Evolutionary conservation across 2,888 invertebrate species (phyloP).

Genomic region (Agrilus cyanescens): DNA sequence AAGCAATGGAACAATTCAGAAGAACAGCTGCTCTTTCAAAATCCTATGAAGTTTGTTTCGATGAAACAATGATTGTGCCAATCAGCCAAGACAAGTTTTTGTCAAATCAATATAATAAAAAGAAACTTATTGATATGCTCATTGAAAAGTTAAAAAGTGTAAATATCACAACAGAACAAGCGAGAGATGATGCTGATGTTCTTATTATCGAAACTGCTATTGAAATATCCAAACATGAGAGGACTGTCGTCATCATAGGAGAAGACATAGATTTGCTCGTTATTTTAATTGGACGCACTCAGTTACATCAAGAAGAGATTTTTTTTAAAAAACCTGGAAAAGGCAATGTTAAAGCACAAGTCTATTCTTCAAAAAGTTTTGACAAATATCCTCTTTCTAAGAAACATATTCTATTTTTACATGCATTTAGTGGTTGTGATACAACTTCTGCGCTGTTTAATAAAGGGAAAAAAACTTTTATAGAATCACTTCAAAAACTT

Average conservation of each 20-base stretch:
- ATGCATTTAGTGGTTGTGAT: slow-evolving; percentile 22
- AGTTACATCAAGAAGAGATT: slow-evolving; percentile 20
- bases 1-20: slow-evolving; percentile 28
- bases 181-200: slow-evolving; percentile 27
- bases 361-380: slow-evolving; percentile 27
- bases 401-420: slow-evolving; percentile 18
- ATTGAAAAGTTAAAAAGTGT: slow-evolving; percentile 25
- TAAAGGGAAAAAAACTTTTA: slow-evolving; percentile 22
- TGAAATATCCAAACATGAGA: slow-evolving; percentile 19
- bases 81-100: slow-evolving; percentile 20
- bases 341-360: slow-evolving; percentile 26
- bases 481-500: slow-evolving; percentile 21
- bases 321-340: slow-evolving; percentile 28
- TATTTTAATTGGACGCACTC: slow-evolving; percentile 28
- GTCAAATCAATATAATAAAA: slow-evolving; percentile 19
- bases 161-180: slow-evolving; percentile 28
- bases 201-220: slow-evolving; percentile 29
- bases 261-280: slow-evolving; percentile 29
- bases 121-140: slow-evolving; percentile 23
- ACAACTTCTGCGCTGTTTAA: slow-evolving; percentile 21
- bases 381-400: slow-evolving; percentile 17
- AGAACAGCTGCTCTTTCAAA: slow-evolving; percentile 28
- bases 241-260: slow-evolving; percentile 24
- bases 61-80: slow-evolving; percentile 24
- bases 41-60: slow-evolving; percentile 28